Evolutionary conservation across 1,140 invertebrate genomes (phyloP), one percentile per base, ranked within the genome.

Genomic region (Diorhabda elongata): DNA sequence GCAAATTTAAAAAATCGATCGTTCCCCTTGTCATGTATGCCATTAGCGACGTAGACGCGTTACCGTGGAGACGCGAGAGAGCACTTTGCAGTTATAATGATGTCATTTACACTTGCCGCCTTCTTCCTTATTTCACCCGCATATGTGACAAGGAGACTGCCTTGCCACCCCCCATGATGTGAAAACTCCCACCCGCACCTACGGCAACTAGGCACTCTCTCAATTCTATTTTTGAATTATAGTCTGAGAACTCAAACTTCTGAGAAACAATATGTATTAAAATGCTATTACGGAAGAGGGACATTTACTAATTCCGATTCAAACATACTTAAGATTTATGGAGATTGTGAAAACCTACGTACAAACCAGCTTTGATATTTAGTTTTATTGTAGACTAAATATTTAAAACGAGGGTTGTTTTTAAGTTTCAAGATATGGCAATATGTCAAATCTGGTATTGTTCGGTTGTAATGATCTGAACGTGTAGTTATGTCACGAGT

Each of bases 51-150:
- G 72, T 67, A 61, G 69, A 67, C 71, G 68, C 77, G 78, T 79
- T 79, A 71, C 78, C 79, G 66, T 75, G 79, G 78, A 73, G 77
- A 80, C 77, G 79, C 70, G 75, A 71, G 76, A 77, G 76, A 80
- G 78, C 79, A 79, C 76, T 81, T 81, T 80, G 78, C 78, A 79
- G 78, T 81, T 81, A 81, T 81, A 81, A 81, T 81, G 79, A 81
- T 81, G 79, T 81, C 79, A 81, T 81, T 81, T 81, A 79, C 79
- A 81, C 79, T 81, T 78, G 77, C 76, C 75, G 77, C 77, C 78
- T 76, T 75, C 76, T 71, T 75, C 70, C 75, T 77, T 76, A 76
- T 75, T 76, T 76, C 73, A 75, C 73, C 73, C 76, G 70, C 77
- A 77, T 78, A 75, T 78, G 75, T 77, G 75, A 71, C 73, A 71